phyloP scores from a whole-genome alignment of 35 echinoderm and acorn worm genomes.

The Strongylocentrotus purpuratus region DNA sequence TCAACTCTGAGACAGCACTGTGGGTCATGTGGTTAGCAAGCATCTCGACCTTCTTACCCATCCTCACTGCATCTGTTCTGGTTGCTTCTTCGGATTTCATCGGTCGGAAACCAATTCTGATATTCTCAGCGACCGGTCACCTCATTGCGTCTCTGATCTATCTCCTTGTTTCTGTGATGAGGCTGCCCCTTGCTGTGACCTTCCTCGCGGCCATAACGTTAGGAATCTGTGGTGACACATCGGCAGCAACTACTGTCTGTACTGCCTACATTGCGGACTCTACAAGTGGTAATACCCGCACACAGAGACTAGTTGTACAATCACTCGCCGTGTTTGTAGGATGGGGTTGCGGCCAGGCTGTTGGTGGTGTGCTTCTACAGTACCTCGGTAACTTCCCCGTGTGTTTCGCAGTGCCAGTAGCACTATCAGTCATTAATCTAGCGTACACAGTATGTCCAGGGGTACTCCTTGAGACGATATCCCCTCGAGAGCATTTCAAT shows the following conservation, averaged over 20 bases:
- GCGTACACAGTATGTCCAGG: not conserved
- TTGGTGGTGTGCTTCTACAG: not conserved
- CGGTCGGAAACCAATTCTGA: constrained; percentile 57
- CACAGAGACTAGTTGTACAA: not conserved
- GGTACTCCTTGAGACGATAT: not conserved
- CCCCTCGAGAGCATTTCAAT: not conserved
- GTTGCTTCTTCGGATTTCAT: constrained; percentile 37
- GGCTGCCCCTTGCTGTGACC: constrained; percentile 9
- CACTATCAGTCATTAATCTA: not conserved
- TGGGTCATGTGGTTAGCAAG: constrained; percentile 48
- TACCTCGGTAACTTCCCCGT: not conserved
- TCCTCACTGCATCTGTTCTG: constrained; percentile 13
- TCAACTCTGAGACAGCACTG: constrained; percentile 55
- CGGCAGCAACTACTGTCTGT: not conserved
- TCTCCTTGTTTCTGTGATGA: constrained; percentile 18
- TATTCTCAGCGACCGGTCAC: constrained; percentile 26
- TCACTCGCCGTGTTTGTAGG: not conserved
- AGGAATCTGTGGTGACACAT: constrained; percentile 28
- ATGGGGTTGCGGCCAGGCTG: not conserved
- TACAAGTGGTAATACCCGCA: not conserved
- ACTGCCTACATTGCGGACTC: not conserved
- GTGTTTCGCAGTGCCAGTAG: not conserved
- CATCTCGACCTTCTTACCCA: constrained; percentile 28
- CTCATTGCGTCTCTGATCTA: constrained; percentile 26
- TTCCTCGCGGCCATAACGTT: not conserved